A percentile compares a stretch with the other conserved stretches of the same genome.
phyloP scores from a whole-genome alignment of 2,113 vertebrate species.

The Microtus montanus region DNA sequence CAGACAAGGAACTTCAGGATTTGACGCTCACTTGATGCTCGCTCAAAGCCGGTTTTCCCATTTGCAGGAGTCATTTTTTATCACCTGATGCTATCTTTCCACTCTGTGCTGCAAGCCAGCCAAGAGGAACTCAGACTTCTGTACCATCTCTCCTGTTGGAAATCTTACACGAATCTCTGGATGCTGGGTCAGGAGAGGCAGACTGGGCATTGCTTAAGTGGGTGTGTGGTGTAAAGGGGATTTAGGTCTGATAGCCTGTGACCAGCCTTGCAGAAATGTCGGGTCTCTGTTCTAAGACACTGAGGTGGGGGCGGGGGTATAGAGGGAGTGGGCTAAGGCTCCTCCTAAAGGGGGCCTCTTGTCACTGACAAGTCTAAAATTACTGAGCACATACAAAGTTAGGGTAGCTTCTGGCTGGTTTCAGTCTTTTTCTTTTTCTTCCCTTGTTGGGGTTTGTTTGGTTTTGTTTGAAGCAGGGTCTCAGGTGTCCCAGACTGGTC shows the following conservation, averaged over 20 bases:
- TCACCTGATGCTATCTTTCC: conserved; percentile 20
- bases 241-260: neutral
- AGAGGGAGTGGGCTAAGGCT: neutral
- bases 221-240: neutral
- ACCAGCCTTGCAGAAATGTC: neutral
- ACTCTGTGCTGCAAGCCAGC: neutral
- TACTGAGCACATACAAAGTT: neutral
- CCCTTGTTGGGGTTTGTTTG: neutral
- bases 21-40: neutral
- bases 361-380: neutral
- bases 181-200: neutral
- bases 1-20: neutral
- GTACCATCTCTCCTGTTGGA: neutral
- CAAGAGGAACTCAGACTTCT: neutral
- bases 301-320: accelerated
- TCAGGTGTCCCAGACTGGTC: neutral
- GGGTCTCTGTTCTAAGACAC: neutral
- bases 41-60: neutral
- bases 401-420: neutral
- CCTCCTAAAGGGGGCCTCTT: neutral
- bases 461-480: neutral
- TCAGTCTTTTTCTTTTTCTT: neutral
- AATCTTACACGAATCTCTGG: neutral
- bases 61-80: neutral
- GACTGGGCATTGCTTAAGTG: neutral